phyloP scores from a whole-genome alignment of 2,797 vertebrate species.

The Philypnodon macrostomus region DNA sequence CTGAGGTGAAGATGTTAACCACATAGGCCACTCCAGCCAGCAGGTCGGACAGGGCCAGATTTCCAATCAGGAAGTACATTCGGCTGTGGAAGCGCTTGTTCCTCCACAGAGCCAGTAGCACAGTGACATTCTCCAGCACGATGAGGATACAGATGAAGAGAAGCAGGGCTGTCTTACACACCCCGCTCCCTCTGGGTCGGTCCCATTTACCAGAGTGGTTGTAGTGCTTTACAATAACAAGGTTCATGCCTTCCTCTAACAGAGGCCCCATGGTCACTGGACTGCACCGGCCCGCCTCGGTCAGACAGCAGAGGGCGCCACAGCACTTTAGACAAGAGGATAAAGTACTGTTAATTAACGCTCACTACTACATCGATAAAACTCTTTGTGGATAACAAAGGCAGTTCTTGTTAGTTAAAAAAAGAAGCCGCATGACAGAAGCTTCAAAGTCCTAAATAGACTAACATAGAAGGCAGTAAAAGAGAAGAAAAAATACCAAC shows the following conservation, averaged over 20 bases:
- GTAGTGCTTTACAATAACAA: slow-evolving; percentile 71
- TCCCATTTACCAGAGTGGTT: slow-evolving; percentile 79
- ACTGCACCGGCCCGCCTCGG: slow-evolving; percentile 36
- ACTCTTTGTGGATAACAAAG: too few species aligned
- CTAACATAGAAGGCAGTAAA: too few species aligned
- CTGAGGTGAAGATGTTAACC: slow-evolving; percentile 80
- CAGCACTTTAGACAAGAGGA: slow-evolving; percentile 42
- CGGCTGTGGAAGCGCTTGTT: slow-evolving; percentile 82
- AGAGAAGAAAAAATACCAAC: too few species aligned
- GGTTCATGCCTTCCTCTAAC: slow-evolving; percentile 69
- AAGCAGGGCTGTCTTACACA: slow-evolving; percentile 67
- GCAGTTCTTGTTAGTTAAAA: too few species aligned
- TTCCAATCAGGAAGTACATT: slow-evolving; percentile 81
- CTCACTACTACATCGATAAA: background rate
- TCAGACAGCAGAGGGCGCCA: slow-evolving; percentile 73
- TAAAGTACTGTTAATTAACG: background rate
- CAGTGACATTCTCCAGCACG: slow-evolving; percentile 78
- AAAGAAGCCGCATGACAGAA: too few species aligned
- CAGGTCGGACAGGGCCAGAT: slow-evolving; percentile 80
- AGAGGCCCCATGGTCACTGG: slow-evolving; percentile 53
- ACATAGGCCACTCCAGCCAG: slow-evolving; percentile 80
- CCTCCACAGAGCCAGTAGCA: slow-evolving; percentile 77
- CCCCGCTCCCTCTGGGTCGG: slow-evolving; percentile 40
- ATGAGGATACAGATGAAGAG: slow-evolving; percentile 76
- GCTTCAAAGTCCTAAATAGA: too few species aligned